These are phyloP conservation scores for Muscicapa comitata DNA, from an alignment of 2,797 vertebrate species.

Conservation along the genomic window DNA sequence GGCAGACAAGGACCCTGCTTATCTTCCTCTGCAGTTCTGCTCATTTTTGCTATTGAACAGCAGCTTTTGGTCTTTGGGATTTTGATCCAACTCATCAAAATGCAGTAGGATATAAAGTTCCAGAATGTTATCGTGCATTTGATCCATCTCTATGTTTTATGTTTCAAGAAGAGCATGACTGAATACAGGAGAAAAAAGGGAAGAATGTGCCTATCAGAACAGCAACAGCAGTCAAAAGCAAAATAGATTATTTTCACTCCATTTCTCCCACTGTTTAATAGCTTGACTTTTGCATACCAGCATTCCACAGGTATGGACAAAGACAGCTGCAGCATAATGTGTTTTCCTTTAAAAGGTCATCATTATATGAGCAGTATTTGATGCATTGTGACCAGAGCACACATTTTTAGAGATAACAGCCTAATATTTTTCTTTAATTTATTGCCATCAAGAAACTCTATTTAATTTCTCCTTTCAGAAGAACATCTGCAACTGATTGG, in stretches of 20 bases:
- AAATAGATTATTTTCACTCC: constrained; percentile 29
- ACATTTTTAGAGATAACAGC: constrained; percentile 22
- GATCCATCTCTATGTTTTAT: not conserved
- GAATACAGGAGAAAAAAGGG: not conserved
- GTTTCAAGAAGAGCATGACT: not conserved
- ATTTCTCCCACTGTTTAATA: constrained; percentile 3
- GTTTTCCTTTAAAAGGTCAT: constrained; percentile 64
- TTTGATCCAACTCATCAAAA: constrained; percentile 1
- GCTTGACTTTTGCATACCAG: not conserved
- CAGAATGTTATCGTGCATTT: not conserved
- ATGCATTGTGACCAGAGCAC: not conserved
- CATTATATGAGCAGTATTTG: constrained; percentile 14
- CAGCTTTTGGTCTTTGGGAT: not conserved
- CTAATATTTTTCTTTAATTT: constrained; percentile 32
- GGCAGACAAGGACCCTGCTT: not conserved
- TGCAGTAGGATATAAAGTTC: not conserved
- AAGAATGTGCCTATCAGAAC: not conserved
- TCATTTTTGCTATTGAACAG: not conserved
- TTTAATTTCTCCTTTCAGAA: constrained; percentile 16
- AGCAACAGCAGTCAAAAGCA: not conserved
- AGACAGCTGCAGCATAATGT: constrained; percentile 22
- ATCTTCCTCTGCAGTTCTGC: not conserved
- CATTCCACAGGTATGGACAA: not conserved
- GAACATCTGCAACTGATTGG: constrained; percentile 36
- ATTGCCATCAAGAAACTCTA: constrained; percentile 8